Evolutionary conservation across 2,888 invertebrate genomes (phyloP), one percentile per base, ranked within the genome.

Genomic region (Pemphredon lugubris): DNA sequence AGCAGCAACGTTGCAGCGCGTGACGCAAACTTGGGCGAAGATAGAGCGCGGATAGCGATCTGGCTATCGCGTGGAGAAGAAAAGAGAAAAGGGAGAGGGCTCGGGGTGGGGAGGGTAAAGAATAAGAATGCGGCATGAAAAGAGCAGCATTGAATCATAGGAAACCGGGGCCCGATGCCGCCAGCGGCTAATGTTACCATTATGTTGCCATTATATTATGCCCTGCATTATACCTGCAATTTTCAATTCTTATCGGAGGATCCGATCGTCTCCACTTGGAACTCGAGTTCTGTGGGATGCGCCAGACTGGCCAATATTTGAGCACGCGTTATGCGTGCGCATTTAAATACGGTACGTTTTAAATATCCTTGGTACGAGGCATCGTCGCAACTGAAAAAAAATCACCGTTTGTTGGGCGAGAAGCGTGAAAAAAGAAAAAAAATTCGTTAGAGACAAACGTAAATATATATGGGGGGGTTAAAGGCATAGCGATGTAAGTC

Each of bases 161-260:
- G 55, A 76, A 68, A 69, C 48, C 18, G 32, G 65, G 65, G 21
- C 13, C 65, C 44, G 65, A 59, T 63, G 75, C 65, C 72, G 47
- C 57, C 39, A 61, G 63, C 74, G 84, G 84, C 83, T 86, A 84
- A 78, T 86, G 82, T 88, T 88, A 84, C 88, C 72, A 87, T 86
- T 87, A 82, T 84, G 82, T 83, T 72, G 45, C 82, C 60, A 83
- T 86, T 84, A 84, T 84, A 81, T 84, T 60, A 66, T 75, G 58
- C 54, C 50, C 55, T 57, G 79, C 72, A 85, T 87, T 87, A 88
- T 89, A 89, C 89, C 88, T 87, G 88, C 86, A 88, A 88, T 88
- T 88, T 82, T 84, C 75, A 75, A 72, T 63, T 59, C 81, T 83
- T 88, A 88, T 89, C 88, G 73, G 48, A 54, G 42, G 73, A 82